Evolutionary conservation across 2,888 invertebrate genomes (phyloP).

Genomic region (Caenorhabditis doughertyi): DNA sequence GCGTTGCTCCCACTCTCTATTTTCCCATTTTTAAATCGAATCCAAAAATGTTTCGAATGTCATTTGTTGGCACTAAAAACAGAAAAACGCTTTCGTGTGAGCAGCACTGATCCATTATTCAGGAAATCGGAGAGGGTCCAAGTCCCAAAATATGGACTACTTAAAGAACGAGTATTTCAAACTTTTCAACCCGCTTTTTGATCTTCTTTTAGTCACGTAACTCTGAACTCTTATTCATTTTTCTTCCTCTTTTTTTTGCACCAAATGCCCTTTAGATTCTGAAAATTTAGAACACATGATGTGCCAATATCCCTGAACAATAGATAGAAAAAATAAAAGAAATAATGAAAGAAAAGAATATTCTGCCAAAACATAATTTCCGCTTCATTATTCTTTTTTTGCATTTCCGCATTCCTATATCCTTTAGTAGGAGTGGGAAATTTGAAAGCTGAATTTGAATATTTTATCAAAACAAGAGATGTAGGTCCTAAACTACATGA

Average conservation of each 20-base stretch:
- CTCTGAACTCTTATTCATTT: background rate
- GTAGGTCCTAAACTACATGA: constrained; percentile 31
- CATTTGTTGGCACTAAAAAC: background rate
- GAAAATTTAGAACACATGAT: constrained; percentile 3
- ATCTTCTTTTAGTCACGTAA: constrained; percentile 32
- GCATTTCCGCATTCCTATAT: constrained; percentile 1
- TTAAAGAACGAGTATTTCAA: constrained; percentile 17
- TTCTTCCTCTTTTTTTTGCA: background rate
- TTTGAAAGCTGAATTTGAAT: constrained; percentile 29
- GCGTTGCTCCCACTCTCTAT: background rate
- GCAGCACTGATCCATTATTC: constrained; percentile 34
- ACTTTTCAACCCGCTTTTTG: constrained; percentile 32
- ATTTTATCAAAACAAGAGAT: constrained; percentile 54
- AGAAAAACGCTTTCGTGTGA: constrained; percentile 27
- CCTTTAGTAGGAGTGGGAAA: constrained; percentile 25
- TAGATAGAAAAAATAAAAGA: background rate
- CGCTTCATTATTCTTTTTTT: constrained; percentile 28
- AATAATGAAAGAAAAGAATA: background rate
- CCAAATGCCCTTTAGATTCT: background rate
- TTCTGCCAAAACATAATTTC: constrained; percentile 35
- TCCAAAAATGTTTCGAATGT: constrained; percentile 16
- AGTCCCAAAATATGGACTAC: constrained; percentile 26
- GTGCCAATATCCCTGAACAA: background rate
- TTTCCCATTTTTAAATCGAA: background rate
- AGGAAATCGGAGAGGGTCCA: constrained; percentile 32